Evolutionary conservation across 2,888 invertebrate species (phyloP).

Genomic region (Ophion ellenae): DNA sequence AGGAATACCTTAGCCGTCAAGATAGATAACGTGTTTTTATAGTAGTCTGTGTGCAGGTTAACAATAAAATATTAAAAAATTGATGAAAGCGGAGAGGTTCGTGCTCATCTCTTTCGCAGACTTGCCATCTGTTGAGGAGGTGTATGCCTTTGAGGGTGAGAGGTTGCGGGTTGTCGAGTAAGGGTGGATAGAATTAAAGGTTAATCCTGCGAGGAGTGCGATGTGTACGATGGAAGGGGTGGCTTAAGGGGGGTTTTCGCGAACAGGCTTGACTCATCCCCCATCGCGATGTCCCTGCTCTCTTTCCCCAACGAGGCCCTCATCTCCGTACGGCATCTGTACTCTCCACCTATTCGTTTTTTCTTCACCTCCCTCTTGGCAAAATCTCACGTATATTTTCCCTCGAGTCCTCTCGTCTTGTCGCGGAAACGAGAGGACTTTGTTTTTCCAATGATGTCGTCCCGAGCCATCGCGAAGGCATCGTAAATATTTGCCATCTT

Average conservation of each 20-base stretch:
- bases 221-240: slow-evolving; percentile 28
- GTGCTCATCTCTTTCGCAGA: not conserved
- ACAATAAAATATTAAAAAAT: not conserved
- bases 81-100: slow-evolving; percentile 2
- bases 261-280: slow-evolving; percentile 59
- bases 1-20: not conserved
- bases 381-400: slow-evolving; percentile 35
- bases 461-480: slow-evolving; percentile 64
- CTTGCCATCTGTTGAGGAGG: slow-evolving; percentile 24
- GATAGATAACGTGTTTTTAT: not conserved
- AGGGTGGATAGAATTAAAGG: slow-evolving; percentile 82
- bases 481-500: slow-evolving; percentile 81
- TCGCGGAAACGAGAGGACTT: slow-evolving; percentile 69
- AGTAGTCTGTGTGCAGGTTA: not conserved
- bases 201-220: slow-evolving; percentile 78
- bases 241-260: slow-evolving; percentile 52
- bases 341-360: slow-evolving; percentile 7
- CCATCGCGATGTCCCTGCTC: slow-evolving; percentile 37
- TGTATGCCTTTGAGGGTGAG: slow-evolving; percentile 13
- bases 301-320: slow-evolving; percentile 33
- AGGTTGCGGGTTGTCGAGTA: slow-evolving; percentile 72
- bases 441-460: slow-evolving; percentile 75
- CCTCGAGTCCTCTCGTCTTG: slow-evolving; percentile 39
- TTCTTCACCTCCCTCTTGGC: slow-evolving; percentile 4
- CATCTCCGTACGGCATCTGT: slow-evolving; percentile 28